Base-by-base conservation (phyloP, 2,888 invertebrate genomes). In the Heliconius sara region DNA sequence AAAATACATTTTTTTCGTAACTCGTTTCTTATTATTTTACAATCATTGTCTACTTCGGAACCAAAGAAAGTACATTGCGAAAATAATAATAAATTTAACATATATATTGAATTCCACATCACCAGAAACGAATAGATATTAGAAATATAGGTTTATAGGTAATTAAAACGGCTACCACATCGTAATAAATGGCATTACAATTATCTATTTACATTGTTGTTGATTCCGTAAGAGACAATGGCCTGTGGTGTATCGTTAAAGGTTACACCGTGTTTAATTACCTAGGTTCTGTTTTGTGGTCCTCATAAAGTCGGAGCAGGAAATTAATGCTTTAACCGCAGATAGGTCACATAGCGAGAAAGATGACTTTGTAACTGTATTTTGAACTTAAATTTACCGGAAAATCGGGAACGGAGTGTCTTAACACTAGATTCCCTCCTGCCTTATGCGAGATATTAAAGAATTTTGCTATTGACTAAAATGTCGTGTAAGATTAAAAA, bases 261-360 rank as follows among this genome's bases (percentile, higher is more conserved):
- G 87, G 89, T 90, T 90, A 90, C 90, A 89, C 87, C 92, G 90
- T 87, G 89, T 91, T 93, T 93, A 93, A 93, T 93, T 93, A 90
- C 91, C 91, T 84, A 79, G 86, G 87, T 39, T 10, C 39, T 10
- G 89, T 87, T 85, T 89, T 91, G 92, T 87, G 86, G 86, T 83
- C 76, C 68, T 83, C 84, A 83, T 88, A 87, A 87, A 88, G 73
- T 78, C 80, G 85, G 88, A 88, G 87, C 89, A 91, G 92, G 93
- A 92, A 92, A 93, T 93, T 94, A 90, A 93, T 90, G 89, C 87
- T 86, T 84, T 87, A 91, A 95, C 94, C 94, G 88, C 94, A 94
- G 91, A 87, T 91, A 87, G 92, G 92, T 91, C 91, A 92, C 83
- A 84, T 85, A 84, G 80, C 72, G 82, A 83, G 84, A 83, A 76